A percentile compares a stretch with the other conserved stretches of the same genome.
These are phyloP conservation scores for Uria aalge DNA, from an alignment of 2,113 vertebrate genomes.

Conservation along the genomic window DNA sequence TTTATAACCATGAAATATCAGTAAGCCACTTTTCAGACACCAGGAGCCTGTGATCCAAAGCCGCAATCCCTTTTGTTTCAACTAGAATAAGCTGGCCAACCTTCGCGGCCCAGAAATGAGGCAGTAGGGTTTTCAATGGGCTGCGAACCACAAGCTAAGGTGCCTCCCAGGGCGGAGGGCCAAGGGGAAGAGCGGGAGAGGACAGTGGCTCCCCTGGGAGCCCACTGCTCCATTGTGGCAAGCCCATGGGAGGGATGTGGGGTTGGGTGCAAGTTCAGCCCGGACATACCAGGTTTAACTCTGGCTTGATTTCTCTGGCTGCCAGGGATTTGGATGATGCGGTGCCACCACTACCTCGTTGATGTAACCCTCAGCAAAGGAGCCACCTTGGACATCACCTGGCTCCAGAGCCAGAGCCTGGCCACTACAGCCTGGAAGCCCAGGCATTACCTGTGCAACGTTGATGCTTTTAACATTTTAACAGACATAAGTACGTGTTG, in stretches of 20 bases:
- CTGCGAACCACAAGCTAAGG: not conserved
- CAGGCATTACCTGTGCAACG: not conserved
- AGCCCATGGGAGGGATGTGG: not conserved
- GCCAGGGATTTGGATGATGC: not conserved
- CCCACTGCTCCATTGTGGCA: not conserved
- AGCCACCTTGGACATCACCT: not conserved
- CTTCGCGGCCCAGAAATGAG: not conserved
- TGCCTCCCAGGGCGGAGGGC: not conserved
- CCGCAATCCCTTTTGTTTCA: not conserved
- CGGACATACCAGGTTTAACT: not conserved
- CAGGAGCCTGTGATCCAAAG: not conserved
- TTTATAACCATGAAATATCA: not conserved
- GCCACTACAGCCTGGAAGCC: not conserved
- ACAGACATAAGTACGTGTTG: not conserved
- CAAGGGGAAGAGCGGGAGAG: not conserved
- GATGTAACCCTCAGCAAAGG: not conserved
- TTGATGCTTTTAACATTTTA: not conserved
- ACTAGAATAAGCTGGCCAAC: slow-evolving; percentile 26
- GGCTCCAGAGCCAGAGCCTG: not conserved
- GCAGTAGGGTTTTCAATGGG: not conserved
- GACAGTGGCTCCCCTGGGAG: not conserved
- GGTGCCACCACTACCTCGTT: fast-evolving
- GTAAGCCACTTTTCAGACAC: not conserved
- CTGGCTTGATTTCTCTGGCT: not conserved
- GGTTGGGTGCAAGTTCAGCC: not conserved